Evolutionary conservation across 2,888 invertebrate species (phyloP), one percentile per base, ranked within the genome.

Genomic region (Luperina nickerlii): DNA sequence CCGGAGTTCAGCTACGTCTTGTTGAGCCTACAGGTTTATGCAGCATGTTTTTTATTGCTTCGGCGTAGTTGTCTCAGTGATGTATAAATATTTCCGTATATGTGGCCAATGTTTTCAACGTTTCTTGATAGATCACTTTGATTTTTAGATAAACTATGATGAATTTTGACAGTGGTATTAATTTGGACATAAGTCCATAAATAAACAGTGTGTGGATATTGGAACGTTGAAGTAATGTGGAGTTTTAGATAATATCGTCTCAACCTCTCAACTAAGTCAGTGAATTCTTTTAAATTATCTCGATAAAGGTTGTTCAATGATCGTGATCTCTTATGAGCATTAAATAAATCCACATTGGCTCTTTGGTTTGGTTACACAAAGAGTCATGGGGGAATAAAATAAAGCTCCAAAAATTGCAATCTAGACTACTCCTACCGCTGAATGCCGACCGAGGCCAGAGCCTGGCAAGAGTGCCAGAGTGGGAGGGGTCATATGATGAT

Each of bases 1-100:
- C 87, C 89, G 87, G 85, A 87, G 87, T 88, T 72, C 75, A 38
- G 13, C 73, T 54, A 48, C 66, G 54, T 83, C 82, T 82, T 74
- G 85, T 76, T 74, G 81, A 79, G 87, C 87, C 78, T 87, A 84
- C 76, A 74, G 51, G 78, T 81, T 83, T 79, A 77, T 80, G 57
- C 76, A 68, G 27, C 76, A 57, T 63, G 71, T 32, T 80, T 68
- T 68, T 77, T 78, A 71, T 80, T 72, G 45, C 32, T 71, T 69
- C 63, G 15, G 27, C 71, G 66, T 62, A 27, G 18, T 65, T 71
- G 8, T 45, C 60, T 81, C 5, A 27, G 18, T 1, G 20, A 20
- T 48, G 6, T 9, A n/a, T 32, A 54, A 24, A 32, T 24, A 24
- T 32, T 15, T 32, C 15, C 9, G 24, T 18, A 27, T 42, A 42